Evolutionary conservation across 2,797 vertebrate genomes (phyloP), one percentile per base, ranked within the genome.

Genomic region (Enteromius mattozi): DNA sequence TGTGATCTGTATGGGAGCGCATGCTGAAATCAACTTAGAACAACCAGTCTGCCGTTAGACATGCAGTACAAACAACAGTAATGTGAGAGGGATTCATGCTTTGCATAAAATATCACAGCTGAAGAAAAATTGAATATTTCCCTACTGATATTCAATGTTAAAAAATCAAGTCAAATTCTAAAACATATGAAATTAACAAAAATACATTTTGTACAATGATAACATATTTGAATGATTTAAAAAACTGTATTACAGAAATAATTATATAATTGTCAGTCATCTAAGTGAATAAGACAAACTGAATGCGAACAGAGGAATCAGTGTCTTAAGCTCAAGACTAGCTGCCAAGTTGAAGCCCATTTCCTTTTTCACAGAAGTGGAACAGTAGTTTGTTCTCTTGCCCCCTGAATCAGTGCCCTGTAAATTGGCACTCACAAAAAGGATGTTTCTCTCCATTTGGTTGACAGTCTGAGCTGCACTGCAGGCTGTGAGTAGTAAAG

Each of bases 331-430:
- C 21, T 24, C 54, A n/a, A 21, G 56, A 56, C 75, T 37, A 19
- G 61, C 45, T 79, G 85, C 85, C 85, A 86, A 82, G 33, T 21
- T 65, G 13, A 72, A 78, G 8, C 56, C 80, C 85, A 54, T 86
- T 86, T 86, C 75, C 63, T 81, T 81, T 77, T 78, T 74, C 75
- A 78, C 80, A 78, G 80, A 45, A 78, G 72, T 65, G 45, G 59
- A 74, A 74, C 69, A 83, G 81, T 83, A 77, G 74, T 83, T 83
- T 86, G 76, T 86, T 86, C 75, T 74, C 75, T 54, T 63, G 56
- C 42, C 35, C 33, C 33, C 14, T 81, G 68, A 82, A 83, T 74
- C 80, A 54, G 45, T 56, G 81, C 80, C 51, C 68, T 42, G 66
- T 54, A 79, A 78, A 86, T 19, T 78, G 56, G 80, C 74, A 51